These are phyloP conservation scores for Julus scanicus DNA, from an alignment of 2,888 invertebrate species.

Conservation along the genomic window DNA sequence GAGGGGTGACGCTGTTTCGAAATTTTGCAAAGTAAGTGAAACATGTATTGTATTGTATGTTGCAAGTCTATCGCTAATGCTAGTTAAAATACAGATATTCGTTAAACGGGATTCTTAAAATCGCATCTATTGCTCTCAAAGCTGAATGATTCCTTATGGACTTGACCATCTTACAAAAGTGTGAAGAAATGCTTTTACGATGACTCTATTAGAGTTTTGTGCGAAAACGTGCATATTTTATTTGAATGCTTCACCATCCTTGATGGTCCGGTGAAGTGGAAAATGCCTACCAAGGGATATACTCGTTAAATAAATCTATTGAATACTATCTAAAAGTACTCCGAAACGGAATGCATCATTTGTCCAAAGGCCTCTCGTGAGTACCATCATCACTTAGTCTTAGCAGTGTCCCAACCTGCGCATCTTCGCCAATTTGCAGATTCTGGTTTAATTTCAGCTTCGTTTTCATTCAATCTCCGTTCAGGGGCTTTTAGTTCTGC, in stretches of 20 bases:
- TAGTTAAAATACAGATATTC: no score
- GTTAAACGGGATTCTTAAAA: no score
- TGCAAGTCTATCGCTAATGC: no score
- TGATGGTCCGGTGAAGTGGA: not conserved
- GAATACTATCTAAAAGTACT: not conserved
- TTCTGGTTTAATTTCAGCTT: not conserved
- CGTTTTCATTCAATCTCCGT: constrained; percentile 30
- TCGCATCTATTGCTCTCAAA: no score
- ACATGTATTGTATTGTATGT: no score
- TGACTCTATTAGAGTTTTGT: not conserved
- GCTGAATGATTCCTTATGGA: no score
- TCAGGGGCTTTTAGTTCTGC: constrained; percentile 17
- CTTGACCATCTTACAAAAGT: not conserved
- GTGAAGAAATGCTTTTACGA: not conserved
- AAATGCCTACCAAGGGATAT: not conserved
- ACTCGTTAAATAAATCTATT: not conserved
- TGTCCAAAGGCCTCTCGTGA: not conserved
- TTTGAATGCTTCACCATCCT: not conserved
- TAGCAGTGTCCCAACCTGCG: not conserved
- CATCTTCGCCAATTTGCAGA: not conserved
- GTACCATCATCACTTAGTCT: not conserved
- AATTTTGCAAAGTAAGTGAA: no score
- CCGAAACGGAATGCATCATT: not conserved
- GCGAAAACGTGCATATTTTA: not conserved
- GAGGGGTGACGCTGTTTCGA: no score